phyloP scores from a whole-genome alignment of 2,888 invertebrate genomes.

The Tupiocoris notatus region DNA sequence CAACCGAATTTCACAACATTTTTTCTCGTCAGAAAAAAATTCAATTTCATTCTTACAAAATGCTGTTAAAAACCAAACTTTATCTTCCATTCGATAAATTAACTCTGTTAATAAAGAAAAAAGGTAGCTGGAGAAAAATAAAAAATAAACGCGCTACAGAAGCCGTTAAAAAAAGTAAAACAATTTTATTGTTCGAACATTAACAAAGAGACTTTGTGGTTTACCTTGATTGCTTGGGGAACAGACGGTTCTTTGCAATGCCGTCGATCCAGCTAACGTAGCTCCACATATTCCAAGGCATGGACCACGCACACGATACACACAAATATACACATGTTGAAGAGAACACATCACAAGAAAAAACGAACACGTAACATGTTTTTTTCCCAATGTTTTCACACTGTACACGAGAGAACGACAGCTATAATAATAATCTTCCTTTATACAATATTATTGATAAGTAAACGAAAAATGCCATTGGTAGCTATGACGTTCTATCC shows the following conservation, averaged over 20 bases:
- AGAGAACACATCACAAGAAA: conserved; percentile 35
- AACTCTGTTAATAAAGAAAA: not conserved
- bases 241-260: conserved; percentile 27
- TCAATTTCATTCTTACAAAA: too few relatives aligned
- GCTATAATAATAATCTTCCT: conserved; percentile 17
- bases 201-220: conserved; percentile 34
- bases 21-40: too few relatives aligned
- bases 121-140: not conserved
- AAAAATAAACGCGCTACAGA: not conserved
- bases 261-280: conserved; percentile 12
- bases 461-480: conserved; percentile 25
- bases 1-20: too few relatives aligned
- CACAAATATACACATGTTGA: conserved; percentile 27
- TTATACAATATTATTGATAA: conserved; percentile 33
- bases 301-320: conserved; percentile 41
- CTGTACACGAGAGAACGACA: conserved; percentile 39
- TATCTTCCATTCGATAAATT: too few relatives aligned
- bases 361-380: conserved; percentile 36
- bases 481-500: conserved; percentile 27
- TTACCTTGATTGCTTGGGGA: conserved; percentile 40
- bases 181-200: conserved; percentile 40
- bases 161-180: conserved; percentile 35
- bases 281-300: conserved; percentile 40
- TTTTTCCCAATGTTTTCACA: conserved; percentile 32
- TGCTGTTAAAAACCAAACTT: too few relatives aligned